These are phyloP conservation scores for Druceiella hillmani DNA, from an alignment of 2,888 invertebrate species.

Conservation along the genomic window DNA sequence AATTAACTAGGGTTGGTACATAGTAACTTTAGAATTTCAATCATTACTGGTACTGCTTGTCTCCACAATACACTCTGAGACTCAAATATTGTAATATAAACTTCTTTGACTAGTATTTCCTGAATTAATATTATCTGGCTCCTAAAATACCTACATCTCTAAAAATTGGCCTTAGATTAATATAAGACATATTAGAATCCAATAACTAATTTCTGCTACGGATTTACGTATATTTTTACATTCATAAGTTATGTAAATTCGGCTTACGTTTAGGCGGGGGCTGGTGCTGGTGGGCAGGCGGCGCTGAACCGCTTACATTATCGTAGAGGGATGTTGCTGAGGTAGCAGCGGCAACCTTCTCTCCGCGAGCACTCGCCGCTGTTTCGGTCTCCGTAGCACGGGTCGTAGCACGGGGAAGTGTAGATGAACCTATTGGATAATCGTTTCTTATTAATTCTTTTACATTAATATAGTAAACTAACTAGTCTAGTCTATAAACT, in stretches of 20 bases:
- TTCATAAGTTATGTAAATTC: constrained; percentile 26
- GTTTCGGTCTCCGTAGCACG: constrained; percentile 65
- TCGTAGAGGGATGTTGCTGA: constrained; percentile 85
- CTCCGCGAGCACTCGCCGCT: constrained; percentile 51
- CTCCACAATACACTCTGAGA: no score
- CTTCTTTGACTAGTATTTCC: no score
- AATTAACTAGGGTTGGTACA: no score
- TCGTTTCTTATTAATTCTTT: background rate
- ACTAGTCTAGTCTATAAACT: background rate
- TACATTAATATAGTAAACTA: background rate
- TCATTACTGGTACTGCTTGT: no score
- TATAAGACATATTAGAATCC: no score
- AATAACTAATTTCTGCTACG: no score
- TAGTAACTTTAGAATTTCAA: no score
- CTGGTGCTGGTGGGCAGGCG: constrained; percentile 37
- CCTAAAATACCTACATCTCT: no score
- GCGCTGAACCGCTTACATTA: constrained; percentile 60
- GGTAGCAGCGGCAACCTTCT: constrained; percentile 79
- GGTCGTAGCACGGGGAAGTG: constrained; percentile 72
- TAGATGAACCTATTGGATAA: constrained; percentile 65
- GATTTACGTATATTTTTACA: constrained; percentile 34
- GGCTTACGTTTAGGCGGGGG: constrained; percentile 44
- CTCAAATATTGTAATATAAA: no score
- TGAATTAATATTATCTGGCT: no score
- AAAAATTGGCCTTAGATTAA: no score